phyloP scores from a whole-genome alignment of 2,797 vertebrate genomes.

The Mastacembelus armatus region DNA sequence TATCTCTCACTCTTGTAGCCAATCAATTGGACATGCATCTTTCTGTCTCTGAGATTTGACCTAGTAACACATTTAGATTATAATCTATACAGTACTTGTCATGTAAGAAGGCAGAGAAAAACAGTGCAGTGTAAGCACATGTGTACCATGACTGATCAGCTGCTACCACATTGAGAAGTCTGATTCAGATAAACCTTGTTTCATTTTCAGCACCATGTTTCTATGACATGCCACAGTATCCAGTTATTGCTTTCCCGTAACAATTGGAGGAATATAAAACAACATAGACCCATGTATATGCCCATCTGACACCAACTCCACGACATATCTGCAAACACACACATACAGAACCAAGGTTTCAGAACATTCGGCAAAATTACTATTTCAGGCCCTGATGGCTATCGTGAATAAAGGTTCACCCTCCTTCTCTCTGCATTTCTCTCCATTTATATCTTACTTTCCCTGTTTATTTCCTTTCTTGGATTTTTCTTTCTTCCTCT shows the following conservation, averaged over 20 bases:
- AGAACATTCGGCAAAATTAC: conserved; percentile 54
- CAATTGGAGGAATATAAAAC: conserved; percentile 10
- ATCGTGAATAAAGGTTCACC: conserved; percentile 69
- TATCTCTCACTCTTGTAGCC: conserved; percentile 30
- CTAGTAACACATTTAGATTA: conserved; percentile 58
- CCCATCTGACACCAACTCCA: conserved; percentile 34
- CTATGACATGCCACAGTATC: too few species aligned
- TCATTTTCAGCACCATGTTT: conserved; percentile 47
- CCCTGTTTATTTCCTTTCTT: conserved; percentile 49
- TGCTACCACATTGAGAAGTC: background rate
- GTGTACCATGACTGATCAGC: too few species aligned
- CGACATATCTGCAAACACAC: conserved; percentile 36
- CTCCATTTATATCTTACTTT: conserved; percentile 43
- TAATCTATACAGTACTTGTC: conserved; percentile 22
- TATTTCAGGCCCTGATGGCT: conserved; percentile 65
- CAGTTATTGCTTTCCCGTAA: conserved; percentile 11
- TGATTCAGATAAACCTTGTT: conserved; percentile 26
- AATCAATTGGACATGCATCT: conserved; percentile 48
- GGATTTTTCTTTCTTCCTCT: conserved; percentile 22
- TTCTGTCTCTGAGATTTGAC: conserved; percentile 46
- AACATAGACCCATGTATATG: conserved; percentile 11
- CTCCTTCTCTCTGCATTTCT: conserved; percentile 29
- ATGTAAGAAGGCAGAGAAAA: conserved; percentile 20
- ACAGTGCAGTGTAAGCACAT: too few species aligned
- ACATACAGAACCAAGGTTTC: conserved; percentile 38